Evolutionary conservation across 2,888 invertebrate genomes (phyloP), one percentile per base, ranked within the genome.

Genomic region (Drosophila austrosaltans): DNA sequence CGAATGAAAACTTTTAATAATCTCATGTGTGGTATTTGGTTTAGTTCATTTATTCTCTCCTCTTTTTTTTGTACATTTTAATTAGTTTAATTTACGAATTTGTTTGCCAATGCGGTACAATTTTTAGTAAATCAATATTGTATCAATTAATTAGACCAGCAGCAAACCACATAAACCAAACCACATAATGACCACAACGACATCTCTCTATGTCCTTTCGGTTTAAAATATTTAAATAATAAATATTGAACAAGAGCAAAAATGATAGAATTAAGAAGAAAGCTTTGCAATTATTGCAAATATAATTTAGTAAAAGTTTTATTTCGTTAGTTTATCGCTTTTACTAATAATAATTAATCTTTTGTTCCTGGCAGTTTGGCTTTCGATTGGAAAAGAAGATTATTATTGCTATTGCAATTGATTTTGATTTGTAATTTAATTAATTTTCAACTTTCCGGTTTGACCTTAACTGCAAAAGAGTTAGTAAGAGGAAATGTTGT

Each of bases 121-220:
- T 48, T 48, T 48, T 25, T 16, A 16, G 48, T 48, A 48, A 48
- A 48, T 48, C 48, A 48, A 48, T 48, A 48, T 48, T 48, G 25
- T 25, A 48, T 10, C 48, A 48, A 48, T 48, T 48, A 48, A 48
- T 48, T 48, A 25, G 48, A 48, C 25, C 12, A 10, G 22, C 20
- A 48, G 10, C 48, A 48, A 22, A 12, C 25, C 10, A 42, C 42
- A 25, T 25, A 20, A 48, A 3, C 20, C 16, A 44, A 42, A 42
- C 28, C 6, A 32, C 36, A 8, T 16, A 2, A 2, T 10, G 36
- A 36, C 36, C 36, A 36, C 36, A 36, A 36, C 36, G 36, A 36
- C 8, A 8, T 8, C 36, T 10, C 10, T 10, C 10, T 36, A 36
- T 36, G 10, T 8, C 8, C 36, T 36, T 36, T 36, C 4, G 32